A percentile compares a stretch with the other conserved stretches of the same genome.
phyloP scores from a whole-genome alignment of 2,888 invertebrate genomes.

The Hipparchia sbordonii region DNA sequence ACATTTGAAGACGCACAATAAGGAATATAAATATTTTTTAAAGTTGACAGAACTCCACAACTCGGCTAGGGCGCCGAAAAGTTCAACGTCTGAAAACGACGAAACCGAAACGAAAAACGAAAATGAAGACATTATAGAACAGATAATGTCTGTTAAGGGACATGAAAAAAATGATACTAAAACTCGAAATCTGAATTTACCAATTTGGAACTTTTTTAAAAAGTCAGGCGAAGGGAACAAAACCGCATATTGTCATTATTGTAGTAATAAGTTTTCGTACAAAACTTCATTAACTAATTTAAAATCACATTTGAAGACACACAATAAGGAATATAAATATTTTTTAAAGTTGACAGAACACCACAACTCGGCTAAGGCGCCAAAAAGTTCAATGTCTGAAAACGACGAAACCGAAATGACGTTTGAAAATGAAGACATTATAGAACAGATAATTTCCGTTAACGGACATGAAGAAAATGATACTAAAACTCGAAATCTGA shows the following conservation, averaged over 20 bases:
- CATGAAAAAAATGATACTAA: too few relatives aligned
- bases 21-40: not conserved
- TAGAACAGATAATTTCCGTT: not conserved
- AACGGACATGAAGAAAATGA: too few relatives aligned
- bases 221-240: not conserved
- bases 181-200: not conserved
- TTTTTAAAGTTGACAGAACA: not conserved
- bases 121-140: not conserved
- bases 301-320: not conserved
- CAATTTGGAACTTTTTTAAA: not conserved
- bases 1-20: not conserved
- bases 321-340: not conserved
- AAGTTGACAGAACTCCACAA: not conserved
- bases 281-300: not conserved
- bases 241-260: not conserved
- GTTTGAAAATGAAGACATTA: too few relatives aligned
- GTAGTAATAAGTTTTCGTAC: not conserved
- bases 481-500: too few relatives aligned
- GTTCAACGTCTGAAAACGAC: too few relatives aligned
- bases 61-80: not conserved
- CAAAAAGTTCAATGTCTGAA: too few relatives aligned
- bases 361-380: not conserved
- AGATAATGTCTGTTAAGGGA: too few relatives aligned
- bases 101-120: too few relatives aligned
- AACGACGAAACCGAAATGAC: too few relatives aligned